These are phyloP conservation scores for Aporrectodea caliginosa DNA, from an alignment of 1,140 invertebrate genomes.

Conservation along the genomic window DNA sequence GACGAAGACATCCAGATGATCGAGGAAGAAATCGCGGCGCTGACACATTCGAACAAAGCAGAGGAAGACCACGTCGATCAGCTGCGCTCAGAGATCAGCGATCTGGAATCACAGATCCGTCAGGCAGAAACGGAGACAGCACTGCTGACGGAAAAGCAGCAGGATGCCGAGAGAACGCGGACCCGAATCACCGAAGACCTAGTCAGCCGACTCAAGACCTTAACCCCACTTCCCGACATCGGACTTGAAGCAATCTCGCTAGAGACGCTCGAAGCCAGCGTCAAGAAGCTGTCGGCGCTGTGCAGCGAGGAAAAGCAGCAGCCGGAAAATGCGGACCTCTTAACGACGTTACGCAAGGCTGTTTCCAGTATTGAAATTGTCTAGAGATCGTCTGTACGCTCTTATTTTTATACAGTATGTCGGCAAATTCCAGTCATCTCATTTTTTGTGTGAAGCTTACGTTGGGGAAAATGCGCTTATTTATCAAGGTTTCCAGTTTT, in stretches of 20 bases:
- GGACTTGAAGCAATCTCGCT: neutral
- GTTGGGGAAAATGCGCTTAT: too few species aligned
- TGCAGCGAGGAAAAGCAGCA: neutral
- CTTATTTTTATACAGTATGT: neutral
- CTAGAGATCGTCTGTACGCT: neutral
- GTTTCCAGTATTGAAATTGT: neutral
- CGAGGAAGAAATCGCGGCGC: slow-evolving; percentile 24
- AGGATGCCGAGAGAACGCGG: neutral
- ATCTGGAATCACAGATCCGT: slow-evolving; percentile 12
- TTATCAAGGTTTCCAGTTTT: too few species aligned
- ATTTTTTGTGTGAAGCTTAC: too few species aligned
- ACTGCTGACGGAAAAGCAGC: neutral
- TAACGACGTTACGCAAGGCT: neutral
- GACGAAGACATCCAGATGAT: slow-evolving; percentile 28
- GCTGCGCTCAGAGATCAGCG: slow-evolving; percentile 13
- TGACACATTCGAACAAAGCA: neutral
- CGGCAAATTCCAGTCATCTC: neutral
- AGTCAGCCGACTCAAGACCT: neutral
- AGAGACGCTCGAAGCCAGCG: neutral
- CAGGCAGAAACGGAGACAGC: slow-evolving; percentile 15
- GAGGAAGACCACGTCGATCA: slow-evolving; percentile 3
- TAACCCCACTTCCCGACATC: neutral
- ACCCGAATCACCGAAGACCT: neutral
- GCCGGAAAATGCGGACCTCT: neutral
- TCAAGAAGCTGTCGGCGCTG: slow-evolving; percentile 1